Percentiles rank a stretch among this genome's conserved stretches.
These are phyloP conservation scores for Tachysurus fulvidraco DNA, from an alignment of 2,113 vertebrate species.

Conservation along the genomic window DNA sequence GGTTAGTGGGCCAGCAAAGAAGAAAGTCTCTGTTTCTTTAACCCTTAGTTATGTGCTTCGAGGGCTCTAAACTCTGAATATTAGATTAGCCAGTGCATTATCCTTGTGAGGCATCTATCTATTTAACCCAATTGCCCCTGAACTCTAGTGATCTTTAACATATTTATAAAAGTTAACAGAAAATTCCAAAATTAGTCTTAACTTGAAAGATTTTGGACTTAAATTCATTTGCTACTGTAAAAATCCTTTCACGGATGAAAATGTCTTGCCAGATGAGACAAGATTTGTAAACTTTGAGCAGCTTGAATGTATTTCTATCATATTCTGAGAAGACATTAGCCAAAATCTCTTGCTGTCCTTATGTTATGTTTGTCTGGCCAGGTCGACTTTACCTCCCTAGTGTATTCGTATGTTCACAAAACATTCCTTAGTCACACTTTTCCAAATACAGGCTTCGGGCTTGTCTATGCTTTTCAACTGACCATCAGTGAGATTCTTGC, in stretches of 20 bases:
- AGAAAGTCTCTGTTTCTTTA: conserved; percentile 45
- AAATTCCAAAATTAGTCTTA: not conserved
- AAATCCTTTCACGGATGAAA: not conserved
- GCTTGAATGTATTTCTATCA: conserved; percentile 40
- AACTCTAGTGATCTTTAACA: not conserved
- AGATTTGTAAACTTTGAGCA: not conserved
- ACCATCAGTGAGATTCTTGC: conserved; percentile 51
- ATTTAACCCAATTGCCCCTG: not conserved
- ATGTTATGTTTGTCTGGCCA: not conserved
- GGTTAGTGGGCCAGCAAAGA: conserved; percentile 71
- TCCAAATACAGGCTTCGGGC: conserved; percentile 29
- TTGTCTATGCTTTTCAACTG: conserved; percentile 34
- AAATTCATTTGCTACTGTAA: not conserved
- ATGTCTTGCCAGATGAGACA: not conserved
- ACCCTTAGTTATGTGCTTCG: conserved; percentile 2
- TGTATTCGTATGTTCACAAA: conserved; percentile 9
- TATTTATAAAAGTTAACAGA: not conserved
- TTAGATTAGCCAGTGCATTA: conserved; percentile 16
- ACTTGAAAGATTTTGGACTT: not conserved
- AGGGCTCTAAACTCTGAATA: conserved; percentile 13
- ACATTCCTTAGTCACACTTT: conserved; percentile 42
- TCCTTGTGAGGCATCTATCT: not conserved
- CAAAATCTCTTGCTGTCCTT: not conserved
- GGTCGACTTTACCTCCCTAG: conserved; percentile 26
- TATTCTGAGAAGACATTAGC: conserved; percentile 41